phyloP scores from a whole-genome alignment of 2,113 vertebrate genomes.

The Corynorhinus townsendii region DNA sequence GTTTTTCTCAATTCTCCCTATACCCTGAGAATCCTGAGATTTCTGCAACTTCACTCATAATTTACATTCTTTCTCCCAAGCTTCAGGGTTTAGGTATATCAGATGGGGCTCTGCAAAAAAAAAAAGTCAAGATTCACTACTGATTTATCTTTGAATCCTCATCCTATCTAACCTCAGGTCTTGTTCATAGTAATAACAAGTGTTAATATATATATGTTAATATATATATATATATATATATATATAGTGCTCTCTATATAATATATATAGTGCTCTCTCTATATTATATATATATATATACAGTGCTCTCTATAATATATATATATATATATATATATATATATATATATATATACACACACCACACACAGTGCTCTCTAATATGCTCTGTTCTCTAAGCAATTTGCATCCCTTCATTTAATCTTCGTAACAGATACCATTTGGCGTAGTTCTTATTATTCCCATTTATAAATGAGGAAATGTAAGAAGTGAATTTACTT shows the following conservation, averaged over 20 bases:
- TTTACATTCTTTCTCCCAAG: background rate
- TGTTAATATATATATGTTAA: background rate
- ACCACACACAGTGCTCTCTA: background rate
- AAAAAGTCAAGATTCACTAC: background rate
- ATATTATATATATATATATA: no score
- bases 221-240: no score
- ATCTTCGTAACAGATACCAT: background rate
- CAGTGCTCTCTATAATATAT: no score
- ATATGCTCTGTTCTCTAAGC: background rate
- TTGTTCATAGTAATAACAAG: background rate
- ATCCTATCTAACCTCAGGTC: background rate
- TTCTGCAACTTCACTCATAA: slow-evolving; percentile 21
- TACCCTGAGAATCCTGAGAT: background rate
- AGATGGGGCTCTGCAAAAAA: background rate
- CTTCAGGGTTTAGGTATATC: background rate
- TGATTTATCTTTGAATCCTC: slow-evolving; percentile 21
- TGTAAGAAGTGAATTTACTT: slow-evolving; percentile 13
- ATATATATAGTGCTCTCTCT: no score
- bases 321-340: no score
- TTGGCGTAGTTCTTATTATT: background rate
- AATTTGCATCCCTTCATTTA: slow-evolving; percentile 6
- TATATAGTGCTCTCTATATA: no score
- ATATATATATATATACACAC: no score
- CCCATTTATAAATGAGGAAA: slow-evolving; percentile 10
- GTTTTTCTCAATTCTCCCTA: background rate